These are phyloP conservation scores for Manacus vitellinus DNA, from an alignment of 2,113 vertebrate genomes.

Conservation along the genomic window DNA sequence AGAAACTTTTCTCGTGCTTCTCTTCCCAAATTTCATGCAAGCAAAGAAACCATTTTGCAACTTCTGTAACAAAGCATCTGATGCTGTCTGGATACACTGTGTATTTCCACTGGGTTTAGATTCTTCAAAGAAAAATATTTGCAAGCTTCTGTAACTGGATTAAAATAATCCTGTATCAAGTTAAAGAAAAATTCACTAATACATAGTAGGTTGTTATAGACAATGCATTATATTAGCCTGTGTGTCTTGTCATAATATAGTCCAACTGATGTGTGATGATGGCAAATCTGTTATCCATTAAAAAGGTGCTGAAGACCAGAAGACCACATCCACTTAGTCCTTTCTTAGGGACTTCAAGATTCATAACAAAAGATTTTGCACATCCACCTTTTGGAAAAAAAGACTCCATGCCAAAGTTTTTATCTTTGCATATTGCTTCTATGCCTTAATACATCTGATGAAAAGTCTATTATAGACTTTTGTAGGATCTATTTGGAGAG, in stretches of 20 bases:
- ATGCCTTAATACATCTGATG: not conserved
- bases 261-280: constrained; percentile 25
- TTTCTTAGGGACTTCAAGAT: not conserved
- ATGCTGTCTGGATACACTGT: not conserved
- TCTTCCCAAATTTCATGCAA: not conserved
- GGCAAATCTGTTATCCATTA: constrained; percentile 57
- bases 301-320: constrained; percentile 59
- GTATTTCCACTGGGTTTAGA: not conserved
- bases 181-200: not conserved
- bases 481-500: not conserved
- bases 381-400: not conserved
- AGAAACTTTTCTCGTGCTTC: not conserved
- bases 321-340: not conserved
- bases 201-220: not conserved
- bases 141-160: not conserved
- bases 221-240: not conserved
- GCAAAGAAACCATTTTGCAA: not conserved
- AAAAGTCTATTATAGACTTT: not conserved
- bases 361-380: not conserved
- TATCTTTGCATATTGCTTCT: not conserved
- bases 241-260: constrained; percentile 36
- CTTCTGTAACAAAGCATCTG: not conserved
- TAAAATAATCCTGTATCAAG: not conserved
- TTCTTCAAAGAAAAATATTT: not conserved
- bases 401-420: not conserved